Evolutionary conservation across 1,140 invertebrate genomes (phyloP).

Genomic region (Agrilus planipennis): DNA sequence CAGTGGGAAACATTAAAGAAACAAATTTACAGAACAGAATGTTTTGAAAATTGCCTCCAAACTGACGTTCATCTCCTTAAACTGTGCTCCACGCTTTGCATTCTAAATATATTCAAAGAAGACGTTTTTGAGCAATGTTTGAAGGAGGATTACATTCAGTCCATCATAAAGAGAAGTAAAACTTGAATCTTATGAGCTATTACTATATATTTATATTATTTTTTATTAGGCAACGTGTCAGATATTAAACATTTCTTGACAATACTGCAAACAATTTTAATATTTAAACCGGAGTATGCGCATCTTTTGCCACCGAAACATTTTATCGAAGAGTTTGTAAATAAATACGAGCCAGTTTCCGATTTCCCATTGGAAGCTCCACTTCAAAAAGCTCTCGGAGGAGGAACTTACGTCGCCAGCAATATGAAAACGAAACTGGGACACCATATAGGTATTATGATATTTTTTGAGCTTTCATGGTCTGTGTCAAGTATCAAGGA

Average conservation of each 20-base stretch:
- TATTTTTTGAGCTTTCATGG: conserved; percentile 5
- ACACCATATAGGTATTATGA: conserved; percentile 36
- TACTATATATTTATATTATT: conserved; percentile 1
- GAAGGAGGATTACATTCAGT: conserved; percentile 32
- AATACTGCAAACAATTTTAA: conserved; percentile 42
- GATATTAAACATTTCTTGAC: conserved; percentile 40
- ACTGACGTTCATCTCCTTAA: conserved; percentile 34
- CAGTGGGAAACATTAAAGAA: conserved; percentile 39
- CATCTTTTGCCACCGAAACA: conserved; percentile 31
- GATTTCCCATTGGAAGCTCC: conserved; percentile 30
- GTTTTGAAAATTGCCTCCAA: conserved; percentile 21
- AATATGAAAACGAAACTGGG: conserved; percentile 34
- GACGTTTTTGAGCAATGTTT: conserved; percentile 40
- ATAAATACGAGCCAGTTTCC: conserved; percentile 13
- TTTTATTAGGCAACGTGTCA: conserved; percentile 28
- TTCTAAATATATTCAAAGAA: conserved; percentile 41
- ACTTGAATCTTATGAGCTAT: too few relatives aligned
- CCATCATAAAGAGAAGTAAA: conserved; percentile 29
- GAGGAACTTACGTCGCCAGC: conserved; percentile 33
- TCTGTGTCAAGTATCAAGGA: too few relatives aligned
- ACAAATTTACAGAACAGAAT: conserved; percentile 31
- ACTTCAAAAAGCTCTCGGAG: conserved; percentile 36
- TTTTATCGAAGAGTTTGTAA: conserved; percentile 15
- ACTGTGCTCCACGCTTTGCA: conserved; percentile 38
- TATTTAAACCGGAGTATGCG: conserved; percentile 38